phyloP scores from a whole-genome alignment of 2,888 invertebrate species.

The Melipona beecheii region DNA sequence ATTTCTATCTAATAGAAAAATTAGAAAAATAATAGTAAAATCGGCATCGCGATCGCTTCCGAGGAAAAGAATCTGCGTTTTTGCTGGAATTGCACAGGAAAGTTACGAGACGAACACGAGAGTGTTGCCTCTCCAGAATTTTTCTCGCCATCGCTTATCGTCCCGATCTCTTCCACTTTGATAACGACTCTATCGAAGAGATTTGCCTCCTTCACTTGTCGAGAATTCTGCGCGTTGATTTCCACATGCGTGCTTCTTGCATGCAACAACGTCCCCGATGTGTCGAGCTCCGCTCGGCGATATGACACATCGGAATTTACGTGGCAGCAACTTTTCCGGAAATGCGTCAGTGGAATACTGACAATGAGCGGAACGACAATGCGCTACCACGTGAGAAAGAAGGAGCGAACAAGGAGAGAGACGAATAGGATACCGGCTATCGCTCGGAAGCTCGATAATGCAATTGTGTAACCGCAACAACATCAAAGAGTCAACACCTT shows the following conservation, averaged over 20 bases:
- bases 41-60: neutral
- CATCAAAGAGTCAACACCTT: conserved; percentile 53
- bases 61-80: neutral
- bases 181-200: neutral
- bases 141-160: neutral
- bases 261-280: too few relatives aligned
- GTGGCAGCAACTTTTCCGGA: conserved; percentile 24
- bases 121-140: neutral
- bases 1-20: too few relatives aligned
- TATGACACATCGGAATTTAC: neutral
- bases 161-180: neutral
- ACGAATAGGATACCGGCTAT: conserved; percentile 21
- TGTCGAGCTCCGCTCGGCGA: neutral
- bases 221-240: neutral
- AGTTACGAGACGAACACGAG: neutral
- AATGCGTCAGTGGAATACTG: neutral
- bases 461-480: conserved; percentile 53
- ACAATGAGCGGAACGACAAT: neutral
- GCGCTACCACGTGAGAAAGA: too few relatives aligned
- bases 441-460: conserved; percentile 30
- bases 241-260: neutral
- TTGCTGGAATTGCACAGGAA: neutral
- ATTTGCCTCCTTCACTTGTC: neutral
- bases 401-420: neutral
- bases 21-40: too few relatives aligned